Evolutionary conservation across 2,797 vertebrate species (phyloP), one percentile per base, ranked within the genome.

Genomic region (Anabas testudineus): DNA sequence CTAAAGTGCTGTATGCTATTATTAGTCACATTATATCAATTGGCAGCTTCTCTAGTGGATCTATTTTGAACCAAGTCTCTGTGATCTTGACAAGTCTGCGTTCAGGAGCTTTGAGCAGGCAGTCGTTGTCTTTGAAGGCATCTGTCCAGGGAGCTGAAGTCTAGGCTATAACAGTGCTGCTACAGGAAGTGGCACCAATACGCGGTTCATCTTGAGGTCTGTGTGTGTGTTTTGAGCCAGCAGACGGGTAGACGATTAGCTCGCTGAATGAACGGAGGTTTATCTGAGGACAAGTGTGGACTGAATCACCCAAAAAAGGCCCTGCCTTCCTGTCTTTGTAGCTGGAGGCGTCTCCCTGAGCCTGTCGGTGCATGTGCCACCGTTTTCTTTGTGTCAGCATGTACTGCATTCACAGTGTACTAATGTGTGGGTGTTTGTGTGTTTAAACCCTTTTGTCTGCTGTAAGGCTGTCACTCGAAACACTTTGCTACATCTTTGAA

Each of bases 311-410:
- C 42, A 7, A 70, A 76, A 76, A 83, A 32, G 37, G 28, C 28
- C 22, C 2, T 7, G 26, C 24, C 65, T 78, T 78, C 62, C 48
- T 32, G 71, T 70, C 56, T 85, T 64, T 82, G 78, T 59, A 73
- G 74, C 60, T 2, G 47, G 13, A 18, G 36, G 39, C 26, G 76
- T 82, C 2, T 78, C 10, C 75, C 34, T 47, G 61, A 63, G 78
- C 71, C 64, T 75, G 86, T 83, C 78, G 73, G 82, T 71, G 77
- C 82, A 74, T 62, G 74, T 84, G 84, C 74, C 1, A 21, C 78
- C 80, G 80, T 84, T 85, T 78, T 79, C 81, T 82, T 81, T 86
- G 84, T 87, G 83, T 85, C 82, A 78, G 83, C 80, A 82, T 70
- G 78, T 49, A n/a, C 45, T 21, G 63, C 67, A 53, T 59, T 56